Evolutionary conservation across 2,888 invertebrate species (phyloP).

Genomic region (Tanypteryx hageni): DNA sequence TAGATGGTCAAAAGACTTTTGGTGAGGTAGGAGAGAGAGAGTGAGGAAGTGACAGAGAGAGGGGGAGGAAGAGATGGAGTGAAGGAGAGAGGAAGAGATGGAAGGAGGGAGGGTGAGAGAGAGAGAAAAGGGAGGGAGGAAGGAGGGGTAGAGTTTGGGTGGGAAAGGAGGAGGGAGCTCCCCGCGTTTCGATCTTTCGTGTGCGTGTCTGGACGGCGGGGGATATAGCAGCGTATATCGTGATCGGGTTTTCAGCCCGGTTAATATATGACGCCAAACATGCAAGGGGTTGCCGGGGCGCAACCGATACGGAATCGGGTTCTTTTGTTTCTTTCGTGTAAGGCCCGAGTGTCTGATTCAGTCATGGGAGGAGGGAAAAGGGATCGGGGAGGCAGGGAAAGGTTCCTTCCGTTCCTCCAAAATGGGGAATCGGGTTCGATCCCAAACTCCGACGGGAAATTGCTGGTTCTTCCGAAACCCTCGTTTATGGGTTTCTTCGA

Average conservation of each 20-base stretch:
- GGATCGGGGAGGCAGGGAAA: neutral
- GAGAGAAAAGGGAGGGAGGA: neutral
- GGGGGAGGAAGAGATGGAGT: neutral
- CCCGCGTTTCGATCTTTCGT: neutral
- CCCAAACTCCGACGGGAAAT: too few species aligned
- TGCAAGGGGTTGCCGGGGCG: slow-evolving; percentile 23
- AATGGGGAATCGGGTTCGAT: too few species aligned
- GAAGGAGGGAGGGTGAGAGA: neutral
- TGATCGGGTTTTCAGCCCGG: slow-evolving; percentile 24
- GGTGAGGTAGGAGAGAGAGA: neutral
- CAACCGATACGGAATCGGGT: neutral
- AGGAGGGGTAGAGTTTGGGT: neutral
- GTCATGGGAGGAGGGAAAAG: slow-evolving; percentile 9
- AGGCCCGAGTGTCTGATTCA: neutral
- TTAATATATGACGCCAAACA: slow-evolving; percentile 19
- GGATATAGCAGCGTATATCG: slow-evolving; percentile 18
- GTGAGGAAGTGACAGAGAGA: neutral
- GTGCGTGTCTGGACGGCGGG: slow-evolving; percentile 15
- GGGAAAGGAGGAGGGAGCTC: neutral
- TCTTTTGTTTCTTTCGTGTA: slow-evolving; percentile 34
- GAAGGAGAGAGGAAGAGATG: neutral
- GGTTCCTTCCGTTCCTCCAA: too few species aligned
- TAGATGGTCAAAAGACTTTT: neutral
- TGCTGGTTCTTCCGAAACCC: too few species aligned
- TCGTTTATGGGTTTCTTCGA: too few species aligned